Evolutionary conservation across 2,888 invertebrate genomes (phyloP), one percentile per base, ranked within the genome.

Genomic region (Acanthococcus lagerstroemiae): DNA sequence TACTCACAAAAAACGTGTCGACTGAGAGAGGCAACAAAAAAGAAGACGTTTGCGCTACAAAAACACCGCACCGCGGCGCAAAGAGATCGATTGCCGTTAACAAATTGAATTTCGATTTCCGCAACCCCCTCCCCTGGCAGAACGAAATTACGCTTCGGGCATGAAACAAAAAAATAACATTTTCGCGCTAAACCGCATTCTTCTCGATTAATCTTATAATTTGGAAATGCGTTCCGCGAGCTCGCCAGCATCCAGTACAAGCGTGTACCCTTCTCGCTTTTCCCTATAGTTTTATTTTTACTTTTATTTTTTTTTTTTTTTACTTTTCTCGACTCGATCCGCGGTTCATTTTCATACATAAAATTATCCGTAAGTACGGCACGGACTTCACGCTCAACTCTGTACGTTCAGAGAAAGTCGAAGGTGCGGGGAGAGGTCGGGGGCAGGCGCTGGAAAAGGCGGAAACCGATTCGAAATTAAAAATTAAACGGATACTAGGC

Each of bases 401-500:
- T 37, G 7, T 37, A 7, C 37, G 46, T 45, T 45, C 46, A n/a
- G 15, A 4, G 15, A 45, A 45, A 19, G n/a, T n/a, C n/a, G n/a
- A n/a, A n/a, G n/a, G n/a, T n/a, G n/a, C n/a, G n/a, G n/a, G n/a
- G n/a, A n/a, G n/a, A n/a, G n/a, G n/a, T n/a, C n/a, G n/a, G n/a
- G n/a, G n/a, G n/a, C n/a, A n/a, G n/a, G n/a, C n/a, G n/a, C n/a
- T n/a, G n/a, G 9, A 58, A 58, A 48, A 58, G 25, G 19, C 12
- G 55, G 57, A 27, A 46, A 58, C 25, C 44, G 46, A 46, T 58
- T 58, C 46, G 26, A 48, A 58, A 58, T 58, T 58, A 58, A 58
- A 58, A 58, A 58, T 58, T 58, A 58, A 58, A 58, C 44, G 37
- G 27, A 17, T 44, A 26, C 55, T n/a, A 22, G 44, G 57, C 45